phyloP scores from a whole-genome alignment of 92 coral and sea anemone genomes.

The Epizoanthus scotinus region DNA sequence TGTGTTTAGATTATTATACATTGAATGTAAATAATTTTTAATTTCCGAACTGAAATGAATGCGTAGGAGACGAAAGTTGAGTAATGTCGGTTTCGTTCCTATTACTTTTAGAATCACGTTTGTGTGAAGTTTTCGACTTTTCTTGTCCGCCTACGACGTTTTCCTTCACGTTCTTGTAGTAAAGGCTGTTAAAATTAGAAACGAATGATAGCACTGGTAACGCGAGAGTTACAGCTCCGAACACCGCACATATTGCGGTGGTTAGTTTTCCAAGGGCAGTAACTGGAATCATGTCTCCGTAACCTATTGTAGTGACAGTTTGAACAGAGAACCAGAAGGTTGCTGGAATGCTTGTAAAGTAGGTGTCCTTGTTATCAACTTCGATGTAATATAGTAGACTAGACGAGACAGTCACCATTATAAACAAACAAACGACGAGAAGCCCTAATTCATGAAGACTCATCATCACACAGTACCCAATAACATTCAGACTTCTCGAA shows the following conservation, averaged over 20 bases:
- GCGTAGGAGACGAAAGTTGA: too few species aligned
- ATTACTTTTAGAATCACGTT: background rate
- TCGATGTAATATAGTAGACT: conserved; percentile 85
- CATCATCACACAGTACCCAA: conserved; percentile 89
- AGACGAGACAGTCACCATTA: conserved; percentile 79
- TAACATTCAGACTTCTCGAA: conserved; percentile 87
- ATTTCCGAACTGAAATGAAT: too few species aligned
- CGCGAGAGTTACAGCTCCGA: conserved; percentile 93
- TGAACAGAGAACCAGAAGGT: conserved; percentile 97
- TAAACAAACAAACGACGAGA: conserved; percentile 77
- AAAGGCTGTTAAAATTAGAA: conserved; percentile 90
- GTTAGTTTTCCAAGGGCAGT: conserved; percentile 76
- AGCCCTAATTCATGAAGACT: conserved; percentile 89
- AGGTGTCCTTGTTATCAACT: conserved; percentile 55
- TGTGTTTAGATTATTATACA: too few species aligned
- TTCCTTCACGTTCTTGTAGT: conserved; percentile 85
- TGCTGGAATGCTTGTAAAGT: conserved; percentile 87
- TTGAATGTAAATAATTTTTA: too few species aligned
- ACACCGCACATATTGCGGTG: conserved; percentile 84
- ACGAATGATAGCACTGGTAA: conserved; percentile 93
- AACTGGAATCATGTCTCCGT: conserved; percentile 90
- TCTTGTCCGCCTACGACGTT: conserved; percentile 27
- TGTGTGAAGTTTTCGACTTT: conserved; percentile 8
- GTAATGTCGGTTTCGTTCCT: background rate
- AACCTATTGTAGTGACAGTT: conserved; percentile 96